Percentiles rank a stretch among this genome's conserved stretches.
phyloP scores from a whole-genome alignment of 2,888 invertebrate genomes.

The Agriotes lineatus region DNA sequence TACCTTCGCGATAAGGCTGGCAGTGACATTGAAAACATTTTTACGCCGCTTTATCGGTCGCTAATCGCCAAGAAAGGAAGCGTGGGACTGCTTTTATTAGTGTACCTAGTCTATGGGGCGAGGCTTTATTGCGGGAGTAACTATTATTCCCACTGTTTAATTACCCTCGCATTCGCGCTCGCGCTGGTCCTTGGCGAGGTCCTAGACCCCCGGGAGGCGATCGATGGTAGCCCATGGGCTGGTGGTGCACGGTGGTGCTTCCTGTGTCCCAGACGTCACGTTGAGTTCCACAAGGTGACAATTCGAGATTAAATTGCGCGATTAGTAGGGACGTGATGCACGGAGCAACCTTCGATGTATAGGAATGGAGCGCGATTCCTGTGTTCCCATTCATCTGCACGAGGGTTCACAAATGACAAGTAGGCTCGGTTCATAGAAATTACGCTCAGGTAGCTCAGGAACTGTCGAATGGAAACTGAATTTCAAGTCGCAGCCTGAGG shows the following conservation, averaged over 20 bases:
- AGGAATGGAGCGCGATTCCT: background rate
- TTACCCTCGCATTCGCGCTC: slow-evolving; percentile 5
- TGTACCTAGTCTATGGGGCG: slow-evolving; percentile 14
- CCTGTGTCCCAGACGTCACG: slow-evolving; percentile 48
- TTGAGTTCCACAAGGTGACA: slow-evolving; percentile 43
- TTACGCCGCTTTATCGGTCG: slow-evolving; percentile 44
- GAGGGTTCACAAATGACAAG: no score
- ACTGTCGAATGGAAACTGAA: no score
- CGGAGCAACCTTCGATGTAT: slow-evolving; percentile 36
- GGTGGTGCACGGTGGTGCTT: slow-evolving; percentile 32
- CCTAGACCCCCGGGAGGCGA: slow-evolving; percentile 5
- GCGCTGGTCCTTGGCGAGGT: background rate
- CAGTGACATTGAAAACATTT: slow-evolving; percentile 50
- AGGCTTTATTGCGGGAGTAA: slow-evolving; percentile 13
- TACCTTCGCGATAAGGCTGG: slow-evolving; percentile 47
- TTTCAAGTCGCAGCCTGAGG: no score
- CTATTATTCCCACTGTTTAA: slow-evolving; percentile 16
- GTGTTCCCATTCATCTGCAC: background rate
- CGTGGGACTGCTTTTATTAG: slow-evolving; percentile 22
- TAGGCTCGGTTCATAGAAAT: no score
- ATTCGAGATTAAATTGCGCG: slow-evolving; percentile 46
- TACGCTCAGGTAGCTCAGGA: no score
- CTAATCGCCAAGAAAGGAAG: slow-evolving; percentile 44
- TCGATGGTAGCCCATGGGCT: background rate
- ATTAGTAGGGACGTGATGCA: slow-evolving; percentile 42